Evolutionary conservation across 2,797 vertebrate genomes (phyloP).

Genomic region (Pterois miles): DNA sequence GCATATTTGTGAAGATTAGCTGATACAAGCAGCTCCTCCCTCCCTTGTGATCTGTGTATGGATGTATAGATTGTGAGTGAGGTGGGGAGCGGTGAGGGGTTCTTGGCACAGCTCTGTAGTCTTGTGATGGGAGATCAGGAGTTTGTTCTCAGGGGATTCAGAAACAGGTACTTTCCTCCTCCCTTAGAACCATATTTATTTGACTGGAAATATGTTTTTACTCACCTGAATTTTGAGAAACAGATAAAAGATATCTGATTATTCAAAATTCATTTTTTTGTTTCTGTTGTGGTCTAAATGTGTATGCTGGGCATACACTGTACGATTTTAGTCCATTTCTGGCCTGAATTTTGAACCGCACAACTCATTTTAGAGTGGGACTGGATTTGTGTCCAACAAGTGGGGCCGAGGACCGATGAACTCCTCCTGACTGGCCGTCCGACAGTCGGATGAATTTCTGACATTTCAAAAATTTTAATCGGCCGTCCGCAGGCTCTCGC

Average conservation of each 20-base stretch:
- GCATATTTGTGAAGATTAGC: constrained; percentile 77
- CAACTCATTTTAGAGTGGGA: too few species aligned
- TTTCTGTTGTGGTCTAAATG: not conserved
- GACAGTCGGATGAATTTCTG: too few species aligned
- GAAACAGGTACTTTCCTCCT: constrained; percentile 29
- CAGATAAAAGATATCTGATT: not conserved
- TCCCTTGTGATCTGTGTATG: constrained; percentile 30
- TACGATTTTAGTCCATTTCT: too few species aligned
- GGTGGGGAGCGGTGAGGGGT: constrained; percentile 42
- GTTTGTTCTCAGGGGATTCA: constrained; percentile 57
- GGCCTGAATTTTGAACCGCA: too few species aligned
- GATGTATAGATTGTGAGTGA: constrained; percentile 26
- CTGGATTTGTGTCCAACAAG: too few species aligned
- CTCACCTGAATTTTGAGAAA: not conserved
- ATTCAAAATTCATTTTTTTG: not conserved
- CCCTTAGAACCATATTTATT: not conserved
- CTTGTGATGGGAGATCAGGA: constrained; percentile 79
- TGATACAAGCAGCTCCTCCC: constrained; percentile 39
- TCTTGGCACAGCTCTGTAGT: constrained; percentile 70
- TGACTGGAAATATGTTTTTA: constrained; percentile 3
- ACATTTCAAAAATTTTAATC: too few species aligned
- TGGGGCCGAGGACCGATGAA: too few species aligned
- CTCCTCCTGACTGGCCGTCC: too few species aligned
- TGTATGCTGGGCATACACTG: too few species aligned
- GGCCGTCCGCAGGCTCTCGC: too few species aligned